Conservation (phyloP, 2,797 vertebrate species). For the Adrianichthys oophorus region DNA sequence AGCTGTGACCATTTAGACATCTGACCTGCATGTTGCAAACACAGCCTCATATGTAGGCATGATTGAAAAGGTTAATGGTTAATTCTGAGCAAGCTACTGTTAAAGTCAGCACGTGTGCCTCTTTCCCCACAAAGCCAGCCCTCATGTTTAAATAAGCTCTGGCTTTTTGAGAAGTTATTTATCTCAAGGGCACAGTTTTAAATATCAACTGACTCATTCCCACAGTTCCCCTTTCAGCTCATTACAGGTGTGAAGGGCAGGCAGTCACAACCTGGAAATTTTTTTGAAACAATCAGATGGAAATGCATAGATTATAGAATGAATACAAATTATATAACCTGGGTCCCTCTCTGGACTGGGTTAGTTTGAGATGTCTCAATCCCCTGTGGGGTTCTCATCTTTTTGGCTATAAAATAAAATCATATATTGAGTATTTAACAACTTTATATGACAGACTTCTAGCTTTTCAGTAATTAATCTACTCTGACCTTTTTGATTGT, state of each 20-base stretch:
- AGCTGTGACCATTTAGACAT: conserved; percentile 2
- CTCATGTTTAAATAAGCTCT: conserved; percentile 62
- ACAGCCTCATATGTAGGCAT: conserved; percentile 3
- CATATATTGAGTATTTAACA: too few species aligned
- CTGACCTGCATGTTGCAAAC: conserved; percentile 8
- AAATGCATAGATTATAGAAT: conserved; percentile 56
- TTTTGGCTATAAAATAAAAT: too few species aligned
- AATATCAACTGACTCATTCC: conserved; percentile 81
- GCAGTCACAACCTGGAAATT: conserved; percentile 39
- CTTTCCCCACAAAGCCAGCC: conserved; percentile 16
- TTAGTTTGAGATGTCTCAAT: background rate
- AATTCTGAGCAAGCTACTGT: conserved; percentile 34
- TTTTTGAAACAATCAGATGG: conserved; percentile 36
- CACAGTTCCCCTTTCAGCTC: conserved; percentile 82
- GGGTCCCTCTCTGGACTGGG: background rate
- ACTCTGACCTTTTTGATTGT: too few species aligned
- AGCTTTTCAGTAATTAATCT: too few species aligned
- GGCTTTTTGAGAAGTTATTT: conserved; percentile 74
- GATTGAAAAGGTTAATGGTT: conserved; percentile 68
- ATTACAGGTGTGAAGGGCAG: conserved; percentile 30
- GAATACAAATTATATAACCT: background rate
- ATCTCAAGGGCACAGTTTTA: conserved; percentile 75
- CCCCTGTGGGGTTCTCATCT: too few species aligned
- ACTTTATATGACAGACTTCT: too few species aligned
- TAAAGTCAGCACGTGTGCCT: conserved; percentile 5